Percentiles rank a stretch among this genome's conserved stretches.
Evolutionary conservation across 1,140 invertebrate genomes (phyloP).

Genomic region (Micrasema minimum): DNA sequence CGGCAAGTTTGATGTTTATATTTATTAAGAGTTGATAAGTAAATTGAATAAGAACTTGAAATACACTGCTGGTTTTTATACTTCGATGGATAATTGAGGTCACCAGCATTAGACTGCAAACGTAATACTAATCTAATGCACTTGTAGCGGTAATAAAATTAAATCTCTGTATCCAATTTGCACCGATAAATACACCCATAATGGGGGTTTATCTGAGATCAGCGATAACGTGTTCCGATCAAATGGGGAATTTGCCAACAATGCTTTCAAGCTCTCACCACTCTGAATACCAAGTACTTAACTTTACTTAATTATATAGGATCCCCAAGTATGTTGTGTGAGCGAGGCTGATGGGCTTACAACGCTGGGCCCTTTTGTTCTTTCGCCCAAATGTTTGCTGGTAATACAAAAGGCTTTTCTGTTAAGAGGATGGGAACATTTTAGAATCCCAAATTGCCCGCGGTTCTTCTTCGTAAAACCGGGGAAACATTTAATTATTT

Average conservation of each 20-base stretch:
- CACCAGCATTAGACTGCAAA: too few species aligned
- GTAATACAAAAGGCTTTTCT: conserved; percentile 40
- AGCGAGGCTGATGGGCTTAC: conserved; percentile 38
- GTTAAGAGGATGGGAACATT: conserved; percentile 31
- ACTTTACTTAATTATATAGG: conserved; percentile 50
- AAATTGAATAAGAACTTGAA: too few species aligned
- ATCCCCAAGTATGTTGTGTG: conserved; percentile 48
- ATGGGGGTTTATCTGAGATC: conserved; percentile 30
- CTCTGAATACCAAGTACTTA: conserved; percentile 45
- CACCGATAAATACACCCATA: neutral
- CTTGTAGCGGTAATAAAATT: too few species aligned
- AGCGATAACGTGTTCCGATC: conserved; percentile 37
- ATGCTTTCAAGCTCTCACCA: conserved; percentile 35
- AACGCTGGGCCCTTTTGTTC: conserved; percentile 43
- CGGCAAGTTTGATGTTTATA: too few species aligned
- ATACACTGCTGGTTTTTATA: too few species aligned
- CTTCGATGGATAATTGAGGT: too few species aligned
- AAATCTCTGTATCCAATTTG: too few species aligned
- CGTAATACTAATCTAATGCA: too few species aligned
- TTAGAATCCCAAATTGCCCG: conserved; percentile 32
- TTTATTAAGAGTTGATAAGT: too few species aligned
- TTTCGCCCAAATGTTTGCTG: conserved; percentile 45
- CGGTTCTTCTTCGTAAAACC: conserved; percentile 6
- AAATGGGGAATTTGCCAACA: conserved; percentile 32
- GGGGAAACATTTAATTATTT: conserved; percentile 38